Evolutionary conservation across 2,888 invertebrate genomes (phyloP).

Genomic region (Trilocha varians): DNA sequence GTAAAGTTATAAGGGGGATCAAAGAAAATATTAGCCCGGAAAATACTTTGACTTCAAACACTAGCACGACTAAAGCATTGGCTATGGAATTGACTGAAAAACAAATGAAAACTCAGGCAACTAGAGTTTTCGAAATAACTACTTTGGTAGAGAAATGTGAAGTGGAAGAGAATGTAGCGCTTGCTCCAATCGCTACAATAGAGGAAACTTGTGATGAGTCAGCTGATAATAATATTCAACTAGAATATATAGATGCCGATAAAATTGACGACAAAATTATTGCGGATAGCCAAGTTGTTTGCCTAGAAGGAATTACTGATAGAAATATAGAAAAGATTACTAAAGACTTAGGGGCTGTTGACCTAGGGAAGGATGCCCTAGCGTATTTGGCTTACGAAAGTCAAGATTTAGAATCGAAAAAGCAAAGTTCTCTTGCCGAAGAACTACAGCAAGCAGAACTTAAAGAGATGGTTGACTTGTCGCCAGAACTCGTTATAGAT

Average conservation of each 20-base stretch:
- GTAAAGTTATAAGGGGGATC: slow-evolving; percentile 71
- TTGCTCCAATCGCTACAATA: slow-evolving; percentile 60
- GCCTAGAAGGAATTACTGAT: slow-evolving; percentile 14
- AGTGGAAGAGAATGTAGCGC: slow-evolving; percentile 29
- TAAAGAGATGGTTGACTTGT: slow-evolving; percentile 52
- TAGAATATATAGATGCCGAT: slow-evolving; percentile 46
- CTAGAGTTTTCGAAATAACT: slow-evolving; percentile 21
- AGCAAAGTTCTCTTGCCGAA: slow-evolving; percentile 42
- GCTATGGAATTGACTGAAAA: slow-evolving; percentile 44
- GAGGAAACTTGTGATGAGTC: slow-evolving; percentile 52
- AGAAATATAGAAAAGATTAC: slow-evolving; percentile 12
- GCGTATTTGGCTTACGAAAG: slow-evolving; percentile 53
- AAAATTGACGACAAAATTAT: slow-evolving; percentile 31
- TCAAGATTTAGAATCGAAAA: slow-evolving; percentile 30
- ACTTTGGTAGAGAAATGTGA: slow-evolving; percentile 30
- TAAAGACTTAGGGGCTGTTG: slow-evolving; percentile 34
- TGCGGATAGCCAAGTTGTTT: slow-evolving; percentile 21
- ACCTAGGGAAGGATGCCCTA: slow-evolving; percentile 58
- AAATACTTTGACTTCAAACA: slow-evolving; percentile 66
- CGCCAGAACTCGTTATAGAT: slow-evolving; percentile 56
- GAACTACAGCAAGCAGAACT: slow-evolving; percentile 54
- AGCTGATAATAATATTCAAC: slow-evolving; percentile 30
- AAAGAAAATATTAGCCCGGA: slow-evolving; percentile 78
- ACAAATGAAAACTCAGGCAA: slow-evolving; percentile 36
- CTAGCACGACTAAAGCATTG: slow-evolving; percentile 51